Conservation (phyloP, 2,797 vertebrate genomes). For the Buceros bicornis region DNA sequence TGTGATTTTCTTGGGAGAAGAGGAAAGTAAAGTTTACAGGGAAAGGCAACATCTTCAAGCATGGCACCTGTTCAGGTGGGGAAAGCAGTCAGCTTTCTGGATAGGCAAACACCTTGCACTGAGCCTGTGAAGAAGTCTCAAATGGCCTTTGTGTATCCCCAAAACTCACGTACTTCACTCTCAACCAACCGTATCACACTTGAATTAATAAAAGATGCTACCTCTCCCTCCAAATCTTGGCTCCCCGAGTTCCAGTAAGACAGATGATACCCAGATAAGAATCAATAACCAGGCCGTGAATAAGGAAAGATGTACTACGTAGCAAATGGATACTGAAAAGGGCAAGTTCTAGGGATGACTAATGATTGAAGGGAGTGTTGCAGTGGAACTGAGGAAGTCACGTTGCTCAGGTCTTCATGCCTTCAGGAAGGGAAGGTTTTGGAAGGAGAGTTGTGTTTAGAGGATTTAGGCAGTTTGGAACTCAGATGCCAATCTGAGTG, state of each 20-base stretch:
- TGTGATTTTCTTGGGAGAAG: background rate
- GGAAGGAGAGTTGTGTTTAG: background rate
- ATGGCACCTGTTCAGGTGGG: background rate
- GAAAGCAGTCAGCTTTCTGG: background rate
- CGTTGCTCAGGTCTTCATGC: background rate
- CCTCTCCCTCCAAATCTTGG: background rate
- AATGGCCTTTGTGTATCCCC: background rate
- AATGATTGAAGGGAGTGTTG: background rate
- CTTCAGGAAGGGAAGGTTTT: background rate
- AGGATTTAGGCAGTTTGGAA: background rate
- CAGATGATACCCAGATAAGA: conserved; percentile 14
- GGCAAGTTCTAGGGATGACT: conserved; percentile 40
- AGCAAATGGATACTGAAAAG: conserved; percentile 69
- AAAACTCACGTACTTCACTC: background rate
- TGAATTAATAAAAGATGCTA: background rate
- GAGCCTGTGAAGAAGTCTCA: background rate
- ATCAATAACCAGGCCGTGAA: conserved; percentile 48
- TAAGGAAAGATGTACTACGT: conserved; percentile 46
- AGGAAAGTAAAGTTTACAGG: background rate
- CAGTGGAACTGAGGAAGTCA: background rate
- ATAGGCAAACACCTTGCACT: no score
- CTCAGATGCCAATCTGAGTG: background rate
- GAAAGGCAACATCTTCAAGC: background rate
- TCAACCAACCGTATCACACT: background rate
- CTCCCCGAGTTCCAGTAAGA: background rate